A percentile compares a stretch with the other conserved stretches of the same genome.
Conservation (phyloP, 2,797 vertebrate species). For the Eulemur rubriventer region DNA sequence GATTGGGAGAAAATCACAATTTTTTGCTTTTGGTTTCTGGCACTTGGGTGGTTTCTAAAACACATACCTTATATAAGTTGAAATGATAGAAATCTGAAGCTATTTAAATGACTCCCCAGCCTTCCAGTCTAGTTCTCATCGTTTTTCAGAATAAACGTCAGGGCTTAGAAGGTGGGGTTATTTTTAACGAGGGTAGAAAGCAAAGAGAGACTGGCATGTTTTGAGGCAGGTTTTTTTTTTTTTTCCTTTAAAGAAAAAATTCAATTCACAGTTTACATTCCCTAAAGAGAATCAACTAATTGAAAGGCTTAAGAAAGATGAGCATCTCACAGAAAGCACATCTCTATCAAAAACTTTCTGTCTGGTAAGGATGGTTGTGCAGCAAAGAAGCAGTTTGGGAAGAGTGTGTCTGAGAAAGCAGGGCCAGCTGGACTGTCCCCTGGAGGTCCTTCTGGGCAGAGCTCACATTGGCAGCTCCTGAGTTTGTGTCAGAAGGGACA, state of each 20-base stretch:
- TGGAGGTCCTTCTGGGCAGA: neutral
- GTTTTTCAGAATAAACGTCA: conserved; percentile 62
- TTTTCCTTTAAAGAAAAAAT: neutral
- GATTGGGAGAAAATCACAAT: neutral
- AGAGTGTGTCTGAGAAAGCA: neutral
- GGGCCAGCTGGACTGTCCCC: neutral
- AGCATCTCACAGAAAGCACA: neutral
- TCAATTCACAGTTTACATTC: conserved; percentile 58
- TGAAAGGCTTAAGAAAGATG: conserved; percentile 34
- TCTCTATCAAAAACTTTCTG: neutral
- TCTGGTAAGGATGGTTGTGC: neutral
- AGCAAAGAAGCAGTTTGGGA: neutral
- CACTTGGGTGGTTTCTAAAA: conserved; percentile 49
- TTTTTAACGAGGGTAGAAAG: conserved; percentile 67
- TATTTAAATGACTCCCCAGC: conserved; percentile 53
- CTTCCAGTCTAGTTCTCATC: conserved; percentile 45
- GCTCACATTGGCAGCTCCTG: neutral
- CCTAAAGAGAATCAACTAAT: conserved; percentile 45
- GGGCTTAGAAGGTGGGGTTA: conserved; percentile 48
- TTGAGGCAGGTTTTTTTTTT: conserved; percentile 37
- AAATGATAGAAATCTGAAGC: conserved; percentile 57
- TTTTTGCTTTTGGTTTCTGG: conserved; percentile 50
- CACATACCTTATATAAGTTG: conserved; percentile 42
- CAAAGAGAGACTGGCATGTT: conserved; percentile 58
- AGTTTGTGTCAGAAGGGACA: neutral